phyloP scores from a whole-genome alignment of 1,140 invertebrate genomes.

The honey bee (Apis mellifera) region Amel_HAv3.1 CM009932.2:8690001-8690500 shows the following conservation, averaged over 20 bases:
- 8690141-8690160: slow-evolving; percentile 50
- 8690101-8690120: slow-evolving; percentile 2
- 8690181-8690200: slow-evolving; percentile 63
- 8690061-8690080: background rate
- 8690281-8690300: background rate
- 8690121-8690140: slow-evolving; percentile 27
- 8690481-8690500: no score
- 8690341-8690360: background rate
- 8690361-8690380: background rate
- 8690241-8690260: slow-evolving; percentile 51
- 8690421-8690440: no score
- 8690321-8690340: background rate
- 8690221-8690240: slow-evolving; percentile 66
- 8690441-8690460: no score
- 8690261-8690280: slow-evolving; percentile 11
- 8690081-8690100: slow-evolving; percentile 16
- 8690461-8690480: no score
- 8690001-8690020: slow-evolving; percentile 70
- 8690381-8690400: no score
- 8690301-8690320: slow-evolving; percentile 17
- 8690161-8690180: slow-evolving; percentile 65
- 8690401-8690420: no score
- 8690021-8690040: slow-evolving; percentile 71
- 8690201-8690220: slow-evolving; percentile 71
- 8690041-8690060: background rate